Base-by-base conservation (phyloP, 2,797 vertebrate genomes). In the Hylomyscus alleni region DNA sequence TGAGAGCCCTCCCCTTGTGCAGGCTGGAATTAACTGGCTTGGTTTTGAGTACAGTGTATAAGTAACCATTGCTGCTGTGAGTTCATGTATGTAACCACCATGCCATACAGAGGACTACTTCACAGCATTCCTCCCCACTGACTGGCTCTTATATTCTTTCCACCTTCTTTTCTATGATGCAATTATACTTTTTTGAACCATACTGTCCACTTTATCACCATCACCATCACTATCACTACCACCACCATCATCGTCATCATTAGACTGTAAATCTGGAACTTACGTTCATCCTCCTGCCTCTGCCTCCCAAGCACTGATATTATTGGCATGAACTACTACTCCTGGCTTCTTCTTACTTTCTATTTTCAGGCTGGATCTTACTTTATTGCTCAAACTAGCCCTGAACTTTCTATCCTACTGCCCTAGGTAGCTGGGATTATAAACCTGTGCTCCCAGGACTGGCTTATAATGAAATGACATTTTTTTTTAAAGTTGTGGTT, bases 401-500 rank as follows among this genome's bases (percentile, higher is more conserved):
- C 40, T 83, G 13, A 83, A 83, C 24, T 83, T 72, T 86, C 65
- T n/a, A 86, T 29, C 47, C 20, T 37, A 24, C 34, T 54, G 47
- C 2, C 67, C 47, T 54, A 12, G 50, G 31, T 72, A 69, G 65
- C 47, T 52, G 6, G 34, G 31, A 86, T n/a, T 37, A 72, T 6
- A 72, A n/a, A 37, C 31, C 44, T 52, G 62, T 52, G 29, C 44
- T 52, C 22, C 12, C 6, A 52, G 65, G 20, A 37, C 65, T 26
- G 31, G 22, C 8, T 86, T 52, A n/a, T 50, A 86, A 86, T 54
- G 34, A 52, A 52, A 72, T 47, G 67, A 20, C 22, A 0, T 24
- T 81, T 76, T 76, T 82, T 95, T 31, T n/a, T 19, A n/a, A 69
- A 67, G 8, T 26, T 26, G 76, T 85, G n/a, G 29, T 93, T 87